Percentiles rank a stretch among this genome's conserved stretches.
Conservation (phyloP, 1,140 invertebrate species). For the Drosophila trapezifrons region DNA sequence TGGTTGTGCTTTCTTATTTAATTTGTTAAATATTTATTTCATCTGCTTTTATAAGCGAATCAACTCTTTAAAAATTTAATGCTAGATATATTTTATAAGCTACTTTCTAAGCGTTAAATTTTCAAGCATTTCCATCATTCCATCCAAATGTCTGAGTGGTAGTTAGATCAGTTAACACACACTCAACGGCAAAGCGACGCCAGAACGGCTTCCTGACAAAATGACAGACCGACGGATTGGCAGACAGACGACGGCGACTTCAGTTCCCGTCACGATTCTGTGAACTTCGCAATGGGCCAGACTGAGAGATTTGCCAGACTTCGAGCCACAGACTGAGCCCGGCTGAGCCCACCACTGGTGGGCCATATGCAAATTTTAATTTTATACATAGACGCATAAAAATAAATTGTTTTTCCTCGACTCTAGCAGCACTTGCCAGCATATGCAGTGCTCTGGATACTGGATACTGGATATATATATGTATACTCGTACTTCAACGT, state of each 20-base stretch:
- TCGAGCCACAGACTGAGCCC: slow-evolving; percentile 16
- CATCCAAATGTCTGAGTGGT: slow-evolving; percentile 2
- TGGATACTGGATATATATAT: slow-evolving; percentile 4
- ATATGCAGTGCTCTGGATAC: slow-evolving; percentile 44
- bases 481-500: slow-evolving; percentile 6
- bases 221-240: slow-evolving; percentile 13
- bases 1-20: neutral
- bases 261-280: slow-evolving; percentile 41
- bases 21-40: neutral
- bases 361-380: slow-evolving; percentile 76
- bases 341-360: slow-evolving; percentile 48
- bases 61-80: too few relatives aligned
- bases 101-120: neutral
- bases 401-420: slow-evolving; percentile 77
- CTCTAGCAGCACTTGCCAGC: slow-evolving; percentile 70
- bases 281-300: slow-evolving; percentile 37
- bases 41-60: too few relatives aligned
- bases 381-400: slow-evolving; percentile 76
- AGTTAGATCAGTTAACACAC: slow-evolving; percentile 57
- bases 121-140: neutral
- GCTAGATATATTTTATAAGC: too few relatives aligned
- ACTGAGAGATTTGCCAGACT: slow-evolving; percentile 24
- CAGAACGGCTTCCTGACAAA: slow-evolving; percentile 32
- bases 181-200: slow-evolving; percentile 24
- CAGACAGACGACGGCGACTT: slow-evolving; percentile 40